Evolutionary conservation across 1,140 invertebrate species (phyloP), one percentile per base, ranked within the genome.

Genomic region (Manduca sexta): DNA sequence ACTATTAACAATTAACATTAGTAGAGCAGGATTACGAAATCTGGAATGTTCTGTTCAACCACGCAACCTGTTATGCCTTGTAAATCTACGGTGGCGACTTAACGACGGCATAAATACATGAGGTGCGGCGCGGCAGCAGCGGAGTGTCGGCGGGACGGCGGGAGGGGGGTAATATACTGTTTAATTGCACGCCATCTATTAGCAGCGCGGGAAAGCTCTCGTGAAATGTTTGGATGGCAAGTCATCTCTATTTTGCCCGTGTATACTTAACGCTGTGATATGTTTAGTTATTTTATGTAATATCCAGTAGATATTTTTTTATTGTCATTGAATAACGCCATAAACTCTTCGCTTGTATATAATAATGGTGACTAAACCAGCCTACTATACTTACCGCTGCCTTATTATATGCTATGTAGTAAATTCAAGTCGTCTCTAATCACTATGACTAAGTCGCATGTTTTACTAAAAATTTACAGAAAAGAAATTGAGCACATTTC

Each of bases 51-150:
- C 38, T 12, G 38, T 40, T 40, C 16, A 40, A 18, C 16, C 38
- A 17, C 7, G 4, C 18, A 40, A 18, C 38, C 38, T 16, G 15
- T 38, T 40, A 16, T 17, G 10, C 8, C 38, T 40, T 18, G 50
- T 71, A 69, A 71, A 71, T 74, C 64, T 52, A 49, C 45, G 45
- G 60, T 33, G 45, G 68, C 55, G 64, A 58, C 66, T 64, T 74
- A 72, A 67, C 69, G 64, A 64, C 66, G 62, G 37, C 66, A 69
- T 74, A 74, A 74, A 71, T 74, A 70, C 62, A 40, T 26, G 48
- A 7, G 5, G 45, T 33, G 39, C 43, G 44, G 40, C 10, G 8
- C 7, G 18, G 33, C 33, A 29, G 40, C 10, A 42, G 45, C 31
- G 46, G 18, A 3, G 29, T 15, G 12, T 15, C 16, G 3, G 46